Base-by-base conservation (phyloP, 2,888 invertebrate genomes). In the Neria commutata region DNA sequence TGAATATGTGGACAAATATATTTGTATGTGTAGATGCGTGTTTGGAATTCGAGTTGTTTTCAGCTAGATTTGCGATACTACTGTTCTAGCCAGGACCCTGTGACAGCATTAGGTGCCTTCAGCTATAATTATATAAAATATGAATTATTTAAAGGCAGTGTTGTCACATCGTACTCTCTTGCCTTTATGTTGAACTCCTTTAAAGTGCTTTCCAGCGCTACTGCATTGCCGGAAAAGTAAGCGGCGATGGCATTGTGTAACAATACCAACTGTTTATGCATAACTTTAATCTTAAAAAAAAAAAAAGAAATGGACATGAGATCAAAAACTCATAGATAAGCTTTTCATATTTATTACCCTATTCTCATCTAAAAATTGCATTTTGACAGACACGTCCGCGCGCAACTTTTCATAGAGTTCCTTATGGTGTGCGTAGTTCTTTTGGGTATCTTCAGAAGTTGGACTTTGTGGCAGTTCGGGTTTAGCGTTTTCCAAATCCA, bases 171-270 rank as follows among this genome's bases (percentile, higher is more conserved):
- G 68, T 90, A 86, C 83, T 91, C 92, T 77, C 95, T 91, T 93
- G 92, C 87, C 84, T 92, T 94, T 78, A 97, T 92, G 83, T 92
- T 95, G 84, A 98, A 98, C 85, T 97, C 96, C 73, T 95, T 92
- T 68, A 98, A 85, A 19, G 97, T 95, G 24, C 94, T 92, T 81
- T 98, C 97, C 56, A 98, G 84, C 62, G 95, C 94, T 62, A 90
- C 88, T 80, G 94, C 94, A 85, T 98, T 98, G 55, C 98, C 97
- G 73, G 95, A 94, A 84, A 97, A 98, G 84, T 97, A 98, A 6
- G 97, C 96, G 29, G 96, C 92, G 59, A 97, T 90, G 1, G 98
- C 98, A 83, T 97, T 97, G 84, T 98, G 97, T 83, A 98, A 94
- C 70, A 98, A 84, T 56, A 97, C 85, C 66, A 98, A 85, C 81